Conservation (phyloP, 1,140 invertebrate genomes). For the Patella vulgata region DNA sequence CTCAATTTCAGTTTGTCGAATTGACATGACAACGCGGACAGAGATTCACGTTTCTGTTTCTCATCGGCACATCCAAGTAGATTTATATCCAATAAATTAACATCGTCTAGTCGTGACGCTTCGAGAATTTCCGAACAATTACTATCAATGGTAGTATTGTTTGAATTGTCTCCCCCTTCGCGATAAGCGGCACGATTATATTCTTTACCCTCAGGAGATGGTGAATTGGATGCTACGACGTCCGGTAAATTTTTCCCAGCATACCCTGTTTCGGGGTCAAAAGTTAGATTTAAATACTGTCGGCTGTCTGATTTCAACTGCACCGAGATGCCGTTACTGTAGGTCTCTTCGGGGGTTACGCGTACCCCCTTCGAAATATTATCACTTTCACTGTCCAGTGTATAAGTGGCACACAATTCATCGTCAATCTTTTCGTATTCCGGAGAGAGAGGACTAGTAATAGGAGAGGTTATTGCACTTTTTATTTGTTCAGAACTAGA, state of each 20-base stretch:
- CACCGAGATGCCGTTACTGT: conserved; percentile 9
- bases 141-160: conserved; percentile 6
- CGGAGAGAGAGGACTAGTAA: neutral
- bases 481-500: too few species aligned
- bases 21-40: neutral
- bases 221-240: conserved; percentile 25
- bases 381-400: conserved; percentile 11
- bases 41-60: conserved; percentile 1
- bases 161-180: neutral
- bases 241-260: conserved; percentile 19
- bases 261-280: conserved; percentile 35
- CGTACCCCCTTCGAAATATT: neutral
- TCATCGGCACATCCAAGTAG: conserved; percentile 16
- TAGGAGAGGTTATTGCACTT: too few species aligned
- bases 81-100: conserved; percentile 24
- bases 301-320: conserved; percentile 45
- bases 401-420: neutral
- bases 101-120: conserved; percentile 29
- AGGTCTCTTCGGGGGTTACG: conserved; percentile 8
- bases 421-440: neutral
- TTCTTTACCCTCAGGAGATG: conserved; percentile 10
- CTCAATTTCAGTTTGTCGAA: neutral
- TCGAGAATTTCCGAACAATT: conserved; percentile 5
- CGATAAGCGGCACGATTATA: neutral
- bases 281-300: conserved; percentile 52